Base-by-base conservation (phyloP, 2,888 invertebrate genomes). In the Tipula lateralis region DNA sequence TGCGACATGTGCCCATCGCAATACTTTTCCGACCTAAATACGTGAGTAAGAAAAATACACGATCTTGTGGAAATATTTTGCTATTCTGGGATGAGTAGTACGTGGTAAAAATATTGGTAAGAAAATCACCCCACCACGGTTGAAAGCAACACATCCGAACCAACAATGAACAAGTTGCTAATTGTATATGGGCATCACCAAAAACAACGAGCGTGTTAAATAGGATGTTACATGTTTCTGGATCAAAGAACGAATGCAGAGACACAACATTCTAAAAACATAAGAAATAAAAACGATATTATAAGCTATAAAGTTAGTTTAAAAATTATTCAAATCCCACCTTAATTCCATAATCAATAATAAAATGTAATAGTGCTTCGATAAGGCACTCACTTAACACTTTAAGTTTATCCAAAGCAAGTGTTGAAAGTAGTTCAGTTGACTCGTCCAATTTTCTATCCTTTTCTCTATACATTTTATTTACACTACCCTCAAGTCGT, bases 41-140 rank as follows among this genome's bases (percentile, higher is more conserved):
- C 86, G 96, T 95, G 86, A 97, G 91, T 85, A 97, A 91, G 86
- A 97, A 94, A 88, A 98, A 96, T 85, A 97, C 95, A 88, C 96
- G 95, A 90, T 97, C 97, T 87, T 97, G 95, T 13, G 97, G 96
- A 86, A 96, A 95, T 84, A 96, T 94, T 87, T 93, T 93, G 30
- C 94, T 94, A 87, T 96, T 95, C 82, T 94, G 93, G 0, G 95
- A 94, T 0, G 95, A 94, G 89, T 96, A 97, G 87, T 96, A 93
- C 86, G 92, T 92, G 29, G 94, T 93, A 85, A 98, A 92, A 30
- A 95, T 95, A 87, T 95, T 94, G 0, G 96, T 95, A n/a, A 98
- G 91, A 88, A 96, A 96, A 86, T 94, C 93, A 80, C 97, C 97
- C 97, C 98, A 98, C 95, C 97, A 98, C 9, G 92, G 91, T 88